Base-by-base conservation (phyloP, 1,140 invertebrate genomes). In the Pinna nobilis region DNA sequence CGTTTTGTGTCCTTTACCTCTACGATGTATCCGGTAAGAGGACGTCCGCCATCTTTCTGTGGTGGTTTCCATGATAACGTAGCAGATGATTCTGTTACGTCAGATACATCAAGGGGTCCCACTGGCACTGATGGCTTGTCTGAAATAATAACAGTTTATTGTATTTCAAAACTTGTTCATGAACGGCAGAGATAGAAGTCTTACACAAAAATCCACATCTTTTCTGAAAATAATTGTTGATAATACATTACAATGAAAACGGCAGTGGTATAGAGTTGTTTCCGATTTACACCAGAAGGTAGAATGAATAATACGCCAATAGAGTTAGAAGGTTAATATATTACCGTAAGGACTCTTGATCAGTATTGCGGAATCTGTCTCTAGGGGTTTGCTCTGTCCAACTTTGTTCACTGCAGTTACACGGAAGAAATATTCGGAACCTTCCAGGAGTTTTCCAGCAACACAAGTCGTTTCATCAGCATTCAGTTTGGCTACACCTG, bases 21-120 rank as follows among this genome's bases (percentile, higher is more conserved):
- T 61, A 98, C 92, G 30, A 98, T 92, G 89, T 99, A 98, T 30
- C 95, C 95, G 49, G 94, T 97, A 55, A 99, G 94, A 68, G 97
- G 96, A 77, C 95, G 94, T 68, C 98, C 98, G 79, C 98, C 98
- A 89, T 99, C 94, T 88, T 98, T 97, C 73, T 92, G 90, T n/a
- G 98, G 97, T 85, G 94, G 93, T 84, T 95, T 94, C 98, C 98
- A 99, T 18, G 93, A 92, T 25, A 99, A 89, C 94, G 33, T 97
- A 35, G 98, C 92, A 55, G 95, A 94, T 89, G 98, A 97, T 9
- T 97, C 97, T 7, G 95, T 97, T 28, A 99, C 94, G 86, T 99
- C 97, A 69, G 94, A 94, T 83, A 99, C 96, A 86, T 98, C 96
- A 77, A 98, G 94, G 49, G 95, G 96, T 47, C 84, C 84, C 55